Conservation (phyloP, 2,797 vertebrate genomes). For the Nasua narica region DNA sequence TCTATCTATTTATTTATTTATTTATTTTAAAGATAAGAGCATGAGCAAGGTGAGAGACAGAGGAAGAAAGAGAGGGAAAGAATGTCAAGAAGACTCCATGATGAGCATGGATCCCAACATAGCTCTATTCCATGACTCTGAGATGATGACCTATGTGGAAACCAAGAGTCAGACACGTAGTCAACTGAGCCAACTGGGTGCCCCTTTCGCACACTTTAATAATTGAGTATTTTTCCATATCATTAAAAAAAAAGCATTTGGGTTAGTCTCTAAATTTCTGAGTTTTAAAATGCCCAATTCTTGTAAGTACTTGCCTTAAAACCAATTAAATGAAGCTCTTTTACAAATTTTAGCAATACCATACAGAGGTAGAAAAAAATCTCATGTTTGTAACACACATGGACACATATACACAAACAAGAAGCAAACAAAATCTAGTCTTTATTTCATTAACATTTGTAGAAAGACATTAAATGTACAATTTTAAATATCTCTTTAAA, state of each 20-base stretch:
- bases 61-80: neutral
- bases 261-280: neutral
- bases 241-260: neutral
- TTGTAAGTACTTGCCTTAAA: neutral
- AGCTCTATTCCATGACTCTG: neutral
- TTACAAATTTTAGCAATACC: neutral
- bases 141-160: neutral
- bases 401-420: neutral
- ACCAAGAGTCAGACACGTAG: neutral
- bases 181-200: neutral
- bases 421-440: neutral
- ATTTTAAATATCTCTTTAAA: neutral
- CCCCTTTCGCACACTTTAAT: neutral
- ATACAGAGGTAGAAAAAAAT: neutral
- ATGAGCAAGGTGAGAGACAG: neutral
- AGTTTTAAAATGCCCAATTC: neutral
- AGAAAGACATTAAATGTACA: neutral
- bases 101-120: neutral
- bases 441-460: neutral
- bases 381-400: neutral
- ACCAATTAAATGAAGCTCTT: neutral
- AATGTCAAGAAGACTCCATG: neutral
- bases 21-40: neutral
- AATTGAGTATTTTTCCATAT: neutral
- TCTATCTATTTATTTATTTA: too few species aligned